These are phyloP conservation scores for Aspidiotus rigidus DNA, from an alignment of 2,888 invertebrate genomes.

Conservation along the genomic window DNA sequence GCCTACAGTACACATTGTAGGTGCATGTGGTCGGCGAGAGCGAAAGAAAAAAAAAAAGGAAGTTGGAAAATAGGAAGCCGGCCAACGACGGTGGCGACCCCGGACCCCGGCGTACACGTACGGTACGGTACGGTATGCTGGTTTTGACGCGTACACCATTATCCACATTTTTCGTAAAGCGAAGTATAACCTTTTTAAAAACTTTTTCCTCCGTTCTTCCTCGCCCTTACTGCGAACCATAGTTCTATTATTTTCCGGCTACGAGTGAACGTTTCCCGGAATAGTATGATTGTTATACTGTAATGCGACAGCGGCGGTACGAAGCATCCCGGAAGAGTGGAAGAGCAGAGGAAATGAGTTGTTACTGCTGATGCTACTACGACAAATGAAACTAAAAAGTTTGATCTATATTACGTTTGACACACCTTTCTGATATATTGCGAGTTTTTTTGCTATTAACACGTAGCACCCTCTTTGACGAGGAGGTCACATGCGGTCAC, in stretches of 20 bases:
- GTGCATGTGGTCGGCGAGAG: neutral
- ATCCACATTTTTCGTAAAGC: neutral
- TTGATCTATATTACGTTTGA: constrained; percentile 30
- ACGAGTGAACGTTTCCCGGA: neutral
- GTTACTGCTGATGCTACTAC: neutral
- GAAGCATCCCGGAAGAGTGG: neutral
- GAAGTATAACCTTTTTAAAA: neutral
- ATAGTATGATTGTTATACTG: neutral
- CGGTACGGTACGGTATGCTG: neutral
- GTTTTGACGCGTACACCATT: neutral
- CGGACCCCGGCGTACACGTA: neutral
- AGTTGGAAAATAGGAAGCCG: neutral
- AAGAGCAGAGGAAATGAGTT: neutral
- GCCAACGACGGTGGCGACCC: neutral
- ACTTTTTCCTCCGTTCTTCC: neutral
- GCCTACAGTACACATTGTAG: neutral
- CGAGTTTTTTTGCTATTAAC: too few relatives aligned
- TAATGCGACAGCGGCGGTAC: neutral
- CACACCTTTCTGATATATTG: constrained; percentile 8
- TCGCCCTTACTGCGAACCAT: neutral
- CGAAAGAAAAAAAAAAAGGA: neutral
- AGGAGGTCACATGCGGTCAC: too few relatives aligned
- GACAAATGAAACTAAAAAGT: constrained; percentile 28
- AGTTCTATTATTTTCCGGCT: neutral
- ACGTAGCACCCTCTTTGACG: too few relatives aligned